Evolutionary conservation across 2,797 vertebrate species (phyloP).

Genomic region (Sorex maritimensis): DNA sequence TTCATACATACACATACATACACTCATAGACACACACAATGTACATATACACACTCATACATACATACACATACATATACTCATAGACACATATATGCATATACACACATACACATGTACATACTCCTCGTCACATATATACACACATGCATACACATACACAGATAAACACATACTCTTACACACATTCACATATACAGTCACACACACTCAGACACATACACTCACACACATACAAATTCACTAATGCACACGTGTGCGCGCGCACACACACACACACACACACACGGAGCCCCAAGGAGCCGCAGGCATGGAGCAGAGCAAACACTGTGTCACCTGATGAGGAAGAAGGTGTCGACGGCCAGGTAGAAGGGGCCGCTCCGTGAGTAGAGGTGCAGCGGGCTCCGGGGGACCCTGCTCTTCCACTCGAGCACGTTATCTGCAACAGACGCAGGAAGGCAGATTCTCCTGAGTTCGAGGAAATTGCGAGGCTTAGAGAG

Average conservation of each 20-base stretch:
- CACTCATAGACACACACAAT: too few relatives aligned
- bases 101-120: too few relatives aligned
- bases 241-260: neutral
- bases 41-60: too few relatives aligned
- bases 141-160: too few relatives aligned
- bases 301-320: neutral
- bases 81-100: too few relatives aligned
- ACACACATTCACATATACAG: too few relatives aligned
- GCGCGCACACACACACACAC: neutral
- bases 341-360: slow-evolving; percentile 94
- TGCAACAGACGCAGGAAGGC: slow-evolving; percentile 79
- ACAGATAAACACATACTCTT: too few relatives aligned
- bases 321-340: slow-evolving; percentile 90
- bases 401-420: slow-evolving; percentile 89
- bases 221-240: too few relatives aligned
- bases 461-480: neutral
- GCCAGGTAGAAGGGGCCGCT: slow-evolving; percentile 94
- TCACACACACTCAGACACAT: neutral
- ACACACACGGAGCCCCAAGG: neutral
- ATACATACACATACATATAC: too few relatives aligned
- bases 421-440: slow-evolving; percentile 94
- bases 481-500: too few relatives aligned
- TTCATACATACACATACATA: too few relatives aligned
- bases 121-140: too few relatives aligned
- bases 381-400: slow-evolving; percentile 90